Evolutionary conservation across 2,113 vertebrate species (phyloP), one percentile per base, ranked within the genome.

Genomic region (Ciconia stormi): DNA sequence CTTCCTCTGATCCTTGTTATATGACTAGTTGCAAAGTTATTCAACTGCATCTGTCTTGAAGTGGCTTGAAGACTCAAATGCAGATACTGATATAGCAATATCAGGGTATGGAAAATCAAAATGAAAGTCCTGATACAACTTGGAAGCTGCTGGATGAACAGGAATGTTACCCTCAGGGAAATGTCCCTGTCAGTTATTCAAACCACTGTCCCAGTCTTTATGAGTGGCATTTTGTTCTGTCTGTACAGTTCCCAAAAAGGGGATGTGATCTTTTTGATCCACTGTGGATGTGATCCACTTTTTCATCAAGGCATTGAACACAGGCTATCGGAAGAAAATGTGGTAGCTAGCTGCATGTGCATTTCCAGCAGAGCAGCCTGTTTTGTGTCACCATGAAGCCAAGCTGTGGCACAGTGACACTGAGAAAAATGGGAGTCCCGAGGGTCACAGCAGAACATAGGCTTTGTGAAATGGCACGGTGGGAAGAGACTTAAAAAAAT

Each of bases 351-450:
- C 16, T 59, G 47, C 38, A 69, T 13, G 25, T 77, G 52, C 5
- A 2, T 52, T 87, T 85, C 70, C 82, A 90, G 46, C 36, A 61
- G 65, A 82, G 34, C 49, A 65, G 84, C 56, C 93, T 94, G 95
- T 1, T 95, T 63, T 89, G 81, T 92, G 85, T 95, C 94, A 93
- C 76, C 30, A 10, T 1, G 14, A 67, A 88, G 44, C 32, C 90
- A 72, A 25, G 8, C 40, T 72, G 49, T 55, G 73, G 42, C 50
- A 82, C 16, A 6, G 20, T 38, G 67, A 59, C 71, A 44, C 29
- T 29, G 46, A 26, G 72, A 76, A 56, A 40, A 42, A 65, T 0
- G 0, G 14, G 38, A 79, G 20, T 82, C 83, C 38, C 2, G 0
- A 30, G 47, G 29, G 56, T 84, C 81, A 50, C 10, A 74, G 47